These are phyloP conservation scores for Platypus cylindrus DNA, from an alignment of 2,888 invertebrate genomes.

Conservation along the genomic window DNA sequence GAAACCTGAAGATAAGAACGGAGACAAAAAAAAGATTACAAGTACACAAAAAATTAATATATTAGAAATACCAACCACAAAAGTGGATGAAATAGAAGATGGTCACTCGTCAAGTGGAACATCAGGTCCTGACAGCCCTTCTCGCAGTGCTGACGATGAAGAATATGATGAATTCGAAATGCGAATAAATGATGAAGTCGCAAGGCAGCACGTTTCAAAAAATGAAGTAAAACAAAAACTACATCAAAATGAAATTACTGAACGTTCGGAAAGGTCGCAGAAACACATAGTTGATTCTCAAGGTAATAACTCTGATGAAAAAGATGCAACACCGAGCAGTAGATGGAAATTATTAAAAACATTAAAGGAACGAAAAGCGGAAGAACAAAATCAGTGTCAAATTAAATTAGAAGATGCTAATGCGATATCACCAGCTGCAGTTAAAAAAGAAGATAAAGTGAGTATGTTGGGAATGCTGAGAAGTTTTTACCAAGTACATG, in stretches of 20 bases:
- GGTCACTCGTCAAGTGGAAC: conserved; percentile 73
- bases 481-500: conserved; percentile 54
- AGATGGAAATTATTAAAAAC: conserved; percentile 88
- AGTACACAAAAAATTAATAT: conserved; percentile 21
- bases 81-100: conserved; percentile 35
- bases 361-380: conserved; percentile 77
- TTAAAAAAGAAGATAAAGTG: conserved; percentile 44
- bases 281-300: conserved; percentile 6
- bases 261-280: conserved; percentile 22
- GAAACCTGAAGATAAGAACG: conserved; percentile 14
- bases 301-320: conserved; percentile 26
- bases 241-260: conserved; percentile 18
- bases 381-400: conserved; percentile 64
- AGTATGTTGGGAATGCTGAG: conserved; percentile 57
- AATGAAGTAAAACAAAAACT: too few species aligned
- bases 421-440: conserved; percentile 32
- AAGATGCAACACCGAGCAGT: conserved; percentile 46
- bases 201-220: conserved; percentile 30
- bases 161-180: conserved; percentile 56
- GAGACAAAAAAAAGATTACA: conserved; percentile 9
- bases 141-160: conserved; percentile 58
- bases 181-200: conserved; percentile 35
- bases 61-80: conserved; percentile 8
- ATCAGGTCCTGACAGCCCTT: conserved; percentile 79
- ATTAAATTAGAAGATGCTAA: conserved; percentile 43